Conservation (phyloP, 2,888 invertebrate species). For the Leuctra nigra region DNA sequence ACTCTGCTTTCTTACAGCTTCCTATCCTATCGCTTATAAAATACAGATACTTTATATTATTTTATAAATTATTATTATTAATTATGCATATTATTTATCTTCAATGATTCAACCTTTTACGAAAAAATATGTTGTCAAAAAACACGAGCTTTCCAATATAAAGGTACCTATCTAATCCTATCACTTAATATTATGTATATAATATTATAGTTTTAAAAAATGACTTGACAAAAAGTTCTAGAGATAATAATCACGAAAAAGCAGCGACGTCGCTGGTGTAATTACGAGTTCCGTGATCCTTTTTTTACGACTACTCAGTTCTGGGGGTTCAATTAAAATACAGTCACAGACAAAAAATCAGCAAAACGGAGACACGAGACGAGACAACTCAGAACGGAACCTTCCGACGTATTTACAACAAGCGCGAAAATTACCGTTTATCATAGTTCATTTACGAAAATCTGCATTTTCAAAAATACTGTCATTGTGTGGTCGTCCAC, state of each 20-base stretch:
- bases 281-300: not conserved
- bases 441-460: too few species aligned
- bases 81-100: slow-evolving; percentile 21
- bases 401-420: too few species aligned
- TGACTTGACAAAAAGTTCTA: slow-evolving; percentile 12
- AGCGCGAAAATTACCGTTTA: too few species aligned
- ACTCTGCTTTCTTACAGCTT: not conserved
- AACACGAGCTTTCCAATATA: not conserved
- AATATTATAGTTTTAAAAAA: slow-evolving; percentile 12
- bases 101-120: slow-evolving; percentile 15
- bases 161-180: too few species aligned
- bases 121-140: slow-evolving; percentile 18
- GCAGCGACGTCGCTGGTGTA: not conserved
- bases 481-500: not conserved
- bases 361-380: not conserved
- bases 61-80: slow-evolving; percentile 23
- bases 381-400: too few species aligned
- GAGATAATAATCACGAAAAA: not conserved
- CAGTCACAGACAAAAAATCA: not conserved
- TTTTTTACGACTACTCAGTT: slow-evolving; percentile 3
- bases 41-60: slow-evolving; percentile 21
- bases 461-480: not conserved
- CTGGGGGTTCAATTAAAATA: not conserved
- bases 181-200: not conserved
- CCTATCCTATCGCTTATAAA: slow-evolving; percentile 17